Percentiles rank a stretch among this genome's conserved stretches.
Conservation (phyloP, 2,888 invertebrate species). For the Embidobia sp. region DNA sequence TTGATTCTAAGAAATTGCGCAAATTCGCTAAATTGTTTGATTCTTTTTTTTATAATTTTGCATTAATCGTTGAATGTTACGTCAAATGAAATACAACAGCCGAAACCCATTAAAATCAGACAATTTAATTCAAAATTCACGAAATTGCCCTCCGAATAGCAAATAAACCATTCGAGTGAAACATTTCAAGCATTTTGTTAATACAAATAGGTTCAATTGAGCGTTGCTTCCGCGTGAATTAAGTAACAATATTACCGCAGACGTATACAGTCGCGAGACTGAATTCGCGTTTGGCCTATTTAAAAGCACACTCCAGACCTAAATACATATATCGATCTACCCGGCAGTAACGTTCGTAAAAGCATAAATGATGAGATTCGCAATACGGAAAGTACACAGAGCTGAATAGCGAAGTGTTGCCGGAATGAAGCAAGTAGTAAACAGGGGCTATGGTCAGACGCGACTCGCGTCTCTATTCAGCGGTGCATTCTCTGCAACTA, state of each 20-base stretch:
- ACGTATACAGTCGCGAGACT: background rate
- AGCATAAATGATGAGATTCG: conserved; percentile 57
- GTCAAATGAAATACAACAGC: too few relatives aligned
- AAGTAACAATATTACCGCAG: background rate
- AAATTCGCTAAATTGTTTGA: too few relatives aligned
- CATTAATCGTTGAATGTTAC: too few relatives aligned
- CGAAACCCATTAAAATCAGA: too few relatives aligned
- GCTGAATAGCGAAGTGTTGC: conserved; percentile 4
- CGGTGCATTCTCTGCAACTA: background rate
- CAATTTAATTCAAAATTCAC: too few relatives aligned
- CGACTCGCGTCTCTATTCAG: conserved; percentile 7
- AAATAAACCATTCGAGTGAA: too few relatives aligned
- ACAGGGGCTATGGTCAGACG: conserved; percentile 35
- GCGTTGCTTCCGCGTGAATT: too few relatives aligned
- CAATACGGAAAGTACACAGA: conserved; percentile 41
- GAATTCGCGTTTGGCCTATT: conserved; percentile 41
- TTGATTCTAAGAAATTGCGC: too few relatives aligned
- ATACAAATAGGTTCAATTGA: too few relatives aligned
- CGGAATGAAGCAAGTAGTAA: conserved; percentile 47
- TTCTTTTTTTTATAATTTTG: too few relatives aligned
- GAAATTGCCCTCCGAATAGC: too few relatives aligned
- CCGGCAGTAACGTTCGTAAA: conserved; percentile 37
- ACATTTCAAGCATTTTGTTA: too few relatives aligned
- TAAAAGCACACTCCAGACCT: conserved; percentile 35
- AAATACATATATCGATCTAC: conserved; percentile 49